Base-by-base conservation (phyloP, 1,140 invertebrate species). In the Drosophila sp. region DNA sequence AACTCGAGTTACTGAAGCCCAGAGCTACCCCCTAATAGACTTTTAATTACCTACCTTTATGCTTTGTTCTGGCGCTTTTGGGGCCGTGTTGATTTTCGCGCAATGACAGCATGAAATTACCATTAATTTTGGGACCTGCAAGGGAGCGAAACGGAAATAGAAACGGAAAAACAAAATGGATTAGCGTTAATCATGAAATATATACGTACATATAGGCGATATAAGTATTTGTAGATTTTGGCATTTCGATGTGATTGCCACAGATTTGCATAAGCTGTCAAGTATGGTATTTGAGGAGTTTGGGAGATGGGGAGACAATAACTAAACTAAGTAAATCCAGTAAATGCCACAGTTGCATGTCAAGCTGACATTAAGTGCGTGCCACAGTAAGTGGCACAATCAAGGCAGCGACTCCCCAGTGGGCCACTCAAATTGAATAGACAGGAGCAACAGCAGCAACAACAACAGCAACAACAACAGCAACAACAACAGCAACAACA, bases 31-130 rank as follows among this genome's bases (percentile, higher is more conserved):
- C 65, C 43, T 78, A 82, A 83, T 83, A 72, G 54, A 69, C 45
- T 83, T 79, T 78, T 82, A 82, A 82, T 82, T 80, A 74, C 58
- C 34, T 73, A 67, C 70, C 70, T 76, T 76, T 62, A 41, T 34
- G 63, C 51, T 71, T 70, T 62, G 25, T 70, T 81, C 63, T 72
- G 69, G 48, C 54, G 66, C 59, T 62, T 38, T 16, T 54, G 51
- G 43, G 41, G 62, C 54, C 65, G 72, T 71, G 72, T 75, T 71
- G 72, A 75, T 72, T 71, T 75, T 64, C 71, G 65, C 72, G 66
- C 72, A 71, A 63, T 70, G 53, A 54, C 65, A 75, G 58, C 66
- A 70, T 75, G 50, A 78, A 81, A 77, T 73, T 77, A 80, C 58
- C 78, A 81, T 72, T 50, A 76, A 69, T 73, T 57, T 64, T 50